Base-by-base conservation (phyloP, 2,113 vertebrate genomes). In the Microtus pennsylvanicus region DNA sequence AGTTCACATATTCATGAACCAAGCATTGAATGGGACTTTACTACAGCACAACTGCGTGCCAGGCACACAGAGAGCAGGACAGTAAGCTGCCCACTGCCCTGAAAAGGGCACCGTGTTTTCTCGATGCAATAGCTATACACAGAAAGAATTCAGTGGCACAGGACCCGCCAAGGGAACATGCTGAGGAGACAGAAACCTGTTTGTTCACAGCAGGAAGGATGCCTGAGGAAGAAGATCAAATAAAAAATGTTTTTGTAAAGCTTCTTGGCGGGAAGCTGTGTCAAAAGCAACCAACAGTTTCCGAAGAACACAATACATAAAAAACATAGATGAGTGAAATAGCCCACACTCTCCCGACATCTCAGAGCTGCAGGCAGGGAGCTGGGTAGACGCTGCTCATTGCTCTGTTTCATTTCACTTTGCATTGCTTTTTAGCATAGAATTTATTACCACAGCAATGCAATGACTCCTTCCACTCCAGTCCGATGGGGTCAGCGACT, bases 11-110 rank as follows among this genome's bases (percentile, higher is more conserved):
- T 24, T 81, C 50, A 17, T 0, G 35, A 58, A 13, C 17, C 30
- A 22, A 28, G 17, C 28, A 9, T 3, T 11, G 0, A 45, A 0
- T 0, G 13, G 21, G 7, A 7, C 5, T 3, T 17, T 13, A 8
- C 21, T 3, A 1, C 0, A 30, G 26, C 3, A 7, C 22, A n/a
- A 28, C 55, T 26, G 28, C 0, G 17, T 22, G 9, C 47, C 10
- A 19, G 19, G 38, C 28, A 4, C 2, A 1, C 4, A 30, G 14
- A 2, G 42, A 28, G n/a, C 33, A 4, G 0, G 9, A 30, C 17
- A 75, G 35, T 7, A 19, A 52, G 33, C 1, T n/a, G 35, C 8
- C 9, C 28, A 26, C 17, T 13, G 30, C 42, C 50, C 10, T 7
- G 5, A 5, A 11, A 30, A n/a, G 16, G 1, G 3, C 22, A 0